phyloP scores from a whole-genome alignment of 37 sponge, comb jelly and placozoan genomes.

The Diacarnus erythraeanus region DNA sequence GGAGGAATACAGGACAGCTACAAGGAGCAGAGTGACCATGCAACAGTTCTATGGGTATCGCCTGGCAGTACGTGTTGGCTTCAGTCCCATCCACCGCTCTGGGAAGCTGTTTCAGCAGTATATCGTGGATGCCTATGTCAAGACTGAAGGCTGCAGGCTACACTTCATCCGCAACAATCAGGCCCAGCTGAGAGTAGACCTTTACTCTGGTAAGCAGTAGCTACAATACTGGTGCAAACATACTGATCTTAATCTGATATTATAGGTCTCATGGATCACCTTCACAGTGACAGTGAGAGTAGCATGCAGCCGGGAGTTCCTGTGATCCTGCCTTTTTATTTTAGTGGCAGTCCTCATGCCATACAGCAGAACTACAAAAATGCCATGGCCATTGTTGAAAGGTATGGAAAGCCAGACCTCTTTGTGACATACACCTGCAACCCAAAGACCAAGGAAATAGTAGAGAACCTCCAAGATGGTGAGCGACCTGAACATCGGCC shows the following conservation, averaged over 20 bases:
- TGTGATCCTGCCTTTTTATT: neutral
- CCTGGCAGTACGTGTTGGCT: neutral
- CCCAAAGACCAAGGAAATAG: neutral
- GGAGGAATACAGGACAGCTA: neutral
- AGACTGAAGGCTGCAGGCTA: neutral
- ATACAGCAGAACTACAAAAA: neutral
- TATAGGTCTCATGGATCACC: neutral
- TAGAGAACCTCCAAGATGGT: neutral
- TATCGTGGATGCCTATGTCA: neutral
- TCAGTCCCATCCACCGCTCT: neutral
- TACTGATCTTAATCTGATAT: no score
- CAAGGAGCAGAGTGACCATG: neutral
- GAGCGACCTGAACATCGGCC: conserved; percentile 1
- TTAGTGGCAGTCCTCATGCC: neutral
- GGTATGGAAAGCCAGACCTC: neutral
- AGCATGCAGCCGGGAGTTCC: neutral
- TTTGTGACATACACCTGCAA: conserved; percentile 3
- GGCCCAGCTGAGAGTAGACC: neutral
- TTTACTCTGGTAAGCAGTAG: neutral
- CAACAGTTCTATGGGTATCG: neutral
- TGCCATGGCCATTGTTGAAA: neutral
- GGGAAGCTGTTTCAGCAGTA: neutral
- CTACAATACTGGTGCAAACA: no score
- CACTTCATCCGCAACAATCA: neutral
- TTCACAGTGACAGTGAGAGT: neutral